A percentile compares a stretch with the other conserved stretches of the same genome.
Evolutionary conservation across 2,888 invertebrate species (phyloP).

Genomic region (Globia sparganii): DNA sequence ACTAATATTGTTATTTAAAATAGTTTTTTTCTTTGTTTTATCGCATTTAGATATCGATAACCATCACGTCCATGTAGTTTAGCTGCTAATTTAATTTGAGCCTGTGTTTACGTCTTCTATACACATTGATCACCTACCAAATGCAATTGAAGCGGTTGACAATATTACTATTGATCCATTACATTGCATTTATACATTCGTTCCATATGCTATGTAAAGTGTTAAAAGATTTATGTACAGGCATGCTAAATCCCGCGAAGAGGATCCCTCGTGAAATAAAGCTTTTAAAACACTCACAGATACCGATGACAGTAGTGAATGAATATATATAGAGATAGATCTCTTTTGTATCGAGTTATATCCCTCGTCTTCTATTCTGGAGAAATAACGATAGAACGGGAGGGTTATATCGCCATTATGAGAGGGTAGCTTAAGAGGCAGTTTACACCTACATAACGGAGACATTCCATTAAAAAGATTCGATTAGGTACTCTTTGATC

Average conservation of each 20-base stretch:
- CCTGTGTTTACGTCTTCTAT: too few relatives aligned
- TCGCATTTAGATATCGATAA: too few relatives aligned
- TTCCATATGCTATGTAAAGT: not conserved
- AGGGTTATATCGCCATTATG: not conserved
- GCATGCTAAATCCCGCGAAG: not conserved
- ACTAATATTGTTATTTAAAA: slow-evolving; percentile 21
- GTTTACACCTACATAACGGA: not conserved
- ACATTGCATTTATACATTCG: not conserved
- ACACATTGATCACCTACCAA: not conserved
- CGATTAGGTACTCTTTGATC: not conserved
- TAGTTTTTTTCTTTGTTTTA: not conserved
- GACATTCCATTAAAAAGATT: slow-evolving; percentile 4
- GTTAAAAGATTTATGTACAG: slow-evolving; percentile 28
- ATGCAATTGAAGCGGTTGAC: not conserved
- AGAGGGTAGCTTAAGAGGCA: not conserved
- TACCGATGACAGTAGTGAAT: slow-evolving; percentile 5
- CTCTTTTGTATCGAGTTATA: slow-evolving; percentile 7
- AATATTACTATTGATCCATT: not conserved
- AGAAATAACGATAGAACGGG: not conserved
- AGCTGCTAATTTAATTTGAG: too few relatives aligned
- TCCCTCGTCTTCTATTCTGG: not conserved
- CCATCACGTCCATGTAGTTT: too few relatives aligned
- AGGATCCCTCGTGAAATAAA: slow-evolving; percentile 40
- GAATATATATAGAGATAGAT: slow-evolving; percentile 29
- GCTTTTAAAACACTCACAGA: slow-evolving; percentile 27